Evolutionary conservation across 2,113 vertebrate species (phyloP).

Genomic region (Emydocephalus ijimae): DNA sequence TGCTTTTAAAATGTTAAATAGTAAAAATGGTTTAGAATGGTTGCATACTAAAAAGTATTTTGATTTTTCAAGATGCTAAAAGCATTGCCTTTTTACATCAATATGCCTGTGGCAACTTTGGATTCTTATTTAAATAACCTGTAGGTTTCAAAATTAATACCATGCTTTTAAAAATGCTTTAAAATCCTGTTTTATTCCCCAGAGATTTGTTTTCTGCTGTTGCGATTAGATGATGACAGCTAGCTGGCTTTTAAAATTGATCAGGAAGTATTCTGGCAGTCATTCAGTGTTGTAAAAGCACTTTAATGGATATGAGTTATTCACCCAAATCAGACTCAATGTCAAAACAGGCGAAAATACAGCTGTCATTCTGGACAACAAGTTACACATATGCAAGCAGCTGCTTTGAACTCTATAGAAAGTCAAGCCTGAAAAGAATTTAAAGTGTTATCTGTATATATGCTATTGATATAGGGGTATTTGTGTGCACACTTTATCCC

Average conservation of each 20-base stretch:
- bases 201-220: constrained; percentile 82
- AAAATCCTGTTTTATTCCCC: constrained; percentile 80
- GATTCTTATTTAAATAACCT: constrained; percentile 73
- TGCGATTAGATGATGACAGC: constrained; percentile 84
- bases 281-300: constrained; percentile 87
- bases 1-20: constrained; percentile 65
- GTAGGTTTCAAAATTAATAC: constrained; percentile 73
- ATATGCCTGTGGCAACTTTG: constrained; percentile 49
- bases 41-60: constrained; percentile 61
- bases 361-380: constrained; percentile 84
- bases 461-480: constrained; percentile 18
- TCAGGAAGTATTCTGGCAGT: constrained; percentile 86
- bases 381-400: constrained; percentile 79
- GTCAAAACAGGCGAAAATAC: constrained; percentile 87
- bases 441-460: constrained; percentile 55
- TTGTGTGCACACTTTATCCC: background rate
- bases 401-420: constrained; percentile 72
- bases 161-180: constrained; percentile 74
- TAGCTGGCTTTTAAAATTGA: constrained; percentile 89
- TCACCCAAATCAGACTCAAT: constrained; percentile 86
- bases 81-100: constrained; percentile 55
- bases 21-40: constrained; percentile 58
- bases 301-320: constrained; percentile 88
- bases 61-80: constrained; percentile 56
- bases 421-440: constrained; percentile 60